phyloP scores from a whole-genome alignment of 2,797 vertebrate species.

The Chloroceryle inda region DNA sequence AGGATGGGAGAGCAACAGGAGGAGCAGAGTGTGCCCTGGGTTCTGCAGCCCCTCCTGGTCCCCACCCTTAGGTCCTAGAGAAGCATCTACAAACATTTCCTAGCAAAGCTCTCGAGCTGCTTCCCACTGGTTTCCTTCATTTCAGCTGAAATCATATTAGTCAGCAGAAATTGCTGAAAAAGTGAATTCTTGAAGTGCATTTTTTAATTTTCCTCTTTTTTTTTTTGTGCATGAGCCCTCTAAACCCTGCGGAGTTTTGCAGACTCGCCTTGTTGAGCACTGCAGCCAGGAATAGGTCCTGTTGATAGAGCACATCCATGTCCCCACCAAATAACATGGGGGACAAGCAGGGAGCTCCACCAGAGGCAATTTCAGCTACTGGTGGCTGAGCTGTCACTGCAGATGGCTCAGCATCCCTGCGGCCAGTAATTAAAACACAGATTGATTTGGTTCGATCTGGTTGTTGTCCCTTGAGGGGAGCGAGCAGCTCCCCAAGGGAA shows the following conservation, averaged over 20 bases:
- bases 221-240: neutral
- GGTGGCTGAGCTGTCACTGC: neutral
- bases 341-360: neutral
- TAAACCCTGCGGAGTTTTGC: neutral
- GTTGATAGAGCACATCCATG: neutral
- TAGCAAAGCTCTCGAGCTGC: fast-evolving
- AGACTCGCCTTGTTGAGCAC: neutral
- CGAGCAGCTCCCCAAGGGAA: neutral
- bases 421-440: conserved; percentile 44
- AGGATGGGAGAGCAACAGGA: neutral
- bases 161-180: neutral
- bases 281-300: neutral
- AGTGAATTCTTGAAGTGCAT: neutral
- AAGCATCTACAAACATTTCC: neutral
- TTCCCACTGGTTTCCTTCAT: neutral
- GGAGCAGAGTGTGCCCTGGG: neutral
- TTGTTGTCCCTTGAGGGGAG: neutral
- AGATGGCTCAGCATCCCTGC: neutral
- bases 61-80: neutral
- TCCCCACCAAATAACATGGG: neutral
- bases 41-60: fast-evolving
- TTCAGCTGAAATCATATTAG: neutral
- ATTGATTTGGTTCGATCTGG: conserved; percentile 50
- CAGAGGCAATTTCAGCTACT: neutral
- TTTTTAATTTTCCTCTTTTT: neutral